Percentiles rank a stretch among this genome's conserved stretches.
These are phyloP conservation scores for Nemapogon koenigi DNA, from an alignment of 2,888 invertebrate species.

Conservation along the genomic window DNA sequence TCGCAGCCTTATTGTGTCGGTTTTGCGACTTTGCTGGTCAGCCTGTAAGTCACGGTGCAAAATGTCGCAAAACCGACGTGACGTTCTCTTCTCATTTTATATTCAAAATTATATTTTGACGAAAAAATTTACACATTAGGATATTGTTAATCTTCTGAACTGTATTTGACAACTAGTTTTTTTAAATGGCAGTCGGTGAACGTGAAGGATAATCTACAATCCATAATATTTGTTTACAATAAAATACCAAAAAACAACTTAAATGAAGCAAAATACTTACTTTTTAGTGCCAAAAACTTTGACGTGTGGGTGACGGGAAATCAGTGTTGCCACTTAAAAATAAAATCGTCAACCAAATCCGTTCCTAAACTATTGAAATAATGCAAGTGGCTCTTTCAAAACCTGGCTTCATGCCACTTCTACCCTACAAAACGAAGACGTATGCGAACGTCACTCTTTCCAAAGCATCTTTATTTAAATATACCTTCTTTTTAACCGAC, in stretches of 20 bases:
- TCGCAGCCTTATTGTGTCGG: not conserved
- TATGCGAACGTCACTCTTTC: no score
- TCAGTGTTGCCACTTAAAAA: constrained; percentile 15
- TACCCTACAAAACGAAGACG: no score
- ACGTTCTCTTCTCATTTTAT: no score
- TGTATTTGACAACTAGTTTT: no score
- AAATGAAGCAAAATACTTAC: constrained; percentile 14
- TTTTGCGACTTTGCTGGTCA: not conserved
- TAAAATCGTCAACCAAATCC: constrained; percentile 12
- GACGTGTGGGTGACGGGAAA: constrained; percentile 12
- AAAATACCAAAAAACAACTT: constrained; percentile 13
- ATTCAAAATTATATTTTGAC: no score
- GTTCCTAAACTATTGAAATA: constrained; percentile 15
- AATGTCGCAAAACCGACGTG: no score
- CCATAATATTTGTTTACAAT: constrained; percentile 12
- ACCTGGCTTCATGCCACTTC: constrained; percentile 10
- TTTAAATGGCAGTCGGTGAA: no score
- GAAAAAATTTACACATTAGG: no score
- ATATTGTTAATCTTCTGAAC: no score
- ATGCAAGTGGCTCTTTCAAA: constrained; percentile 15
- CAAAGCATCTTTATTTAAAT: no score
- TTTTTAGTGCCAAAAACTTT: constrained; percentile 14
- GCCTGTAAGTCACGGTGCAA: no score
- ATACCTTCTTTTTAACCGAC: no score
- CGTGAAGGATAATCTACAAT: constrained; percentile 7